Percentiles rank a stretch among this genome's conserved stretches.
phyloP scores from a whole-genome alignment of 2,888 invertebrate genomes.

The Diaperis boleti region DNA sequence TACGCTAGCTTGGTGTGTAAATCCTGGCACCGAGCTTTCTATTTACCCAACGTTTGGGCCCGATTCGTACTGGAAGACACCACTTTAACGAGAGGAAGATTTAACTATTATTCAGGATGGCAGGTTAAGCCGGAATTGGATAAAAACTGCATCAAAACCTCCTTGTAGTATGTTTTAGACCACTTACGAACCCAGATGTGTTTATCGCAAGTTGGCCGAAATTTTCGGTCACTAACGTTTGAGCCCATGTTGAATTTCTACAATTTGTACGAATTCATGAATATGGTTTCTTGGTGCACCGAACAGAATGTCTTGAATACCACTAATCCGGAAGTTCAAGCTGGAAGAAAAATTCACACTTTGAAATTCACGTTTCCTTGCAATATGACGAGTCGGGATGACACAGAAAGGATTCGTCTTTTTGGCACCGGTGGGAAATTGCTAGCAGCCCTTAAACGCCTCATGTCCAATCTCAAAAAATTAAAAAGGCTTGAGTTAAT shows the following conservation, averaged over 20 bases:
- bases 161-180: constrained; percentile 76
- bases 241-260: constrained; percentile 83
- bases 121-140: too few relatives aligned
- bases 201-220: constrained; percentile 75
- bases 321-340: constrained; percentile 62
- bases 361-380: constrained; percentile 82
- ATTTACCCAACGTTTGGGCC: constrained; percentile 81
- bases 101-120: constrained; percentile 86
- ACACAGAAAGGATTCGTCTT: constrained; percentile 73
- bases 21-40: constrained; percentile 78
- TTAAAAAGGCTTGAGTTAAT: constrained; percentile 76
- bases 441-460: constrained; percentile 74
- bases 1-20: constrained; percentile 78
- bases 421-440: constrained; percentile 81
- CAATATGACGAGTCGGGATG: constrained; percentile 75
- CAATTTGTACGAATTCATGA: constrained; percentile 87
- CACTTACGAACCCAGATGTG: constrained; percentile 80
- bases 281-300: constrained; percentile 81
- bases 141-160: too few relatives aligned
- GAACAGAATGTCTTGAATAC: constrained; percentile 68
- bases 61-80: constrained; percentile 79
- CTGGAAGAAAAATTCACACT: constrained; percentile 71
- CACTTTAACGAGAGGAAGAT: constrained; percentile 80
- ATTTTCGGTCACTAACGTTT: constrained; percentile 76
- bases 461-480: constrained; percentile 76